phyloP scores from a whole-genome alignment of 2,797 vertebrate genomes.

The Xerus rutilus region DNA sequence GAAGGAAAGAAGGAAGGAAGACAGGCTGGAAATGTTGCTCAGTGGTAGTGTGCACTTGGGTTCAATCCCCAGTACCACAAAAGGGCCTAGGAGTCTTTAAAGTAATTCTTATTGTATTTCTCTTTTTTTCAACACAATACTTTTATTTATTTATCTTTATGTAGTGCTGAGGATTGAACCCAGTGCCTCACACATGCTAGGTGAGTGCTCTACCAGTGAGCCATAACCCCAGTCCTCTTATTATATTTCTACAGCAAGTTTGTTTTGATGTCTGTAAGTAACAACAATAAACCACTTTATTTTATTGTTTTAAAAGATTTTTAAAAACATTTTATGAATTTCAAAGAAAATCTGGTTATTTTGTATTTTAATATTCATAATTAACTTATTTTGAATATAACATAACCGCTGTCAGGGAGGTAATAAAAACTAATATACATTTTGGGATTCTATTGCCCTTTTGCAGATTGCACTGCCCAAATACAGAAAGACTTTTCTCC shows the following conservation, averaged over 20 bases:
- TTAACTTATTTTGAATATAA: slow-evolving; percentile 55
- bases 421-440: slow-evolving; percentile 17
- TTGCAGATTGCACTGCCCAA: slow-evolving; percentile 16
- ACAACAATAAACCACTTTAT: neutral
- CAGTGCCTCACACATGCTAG: no score
- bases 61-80: no score
- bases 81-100: neutral
- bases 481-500: neutral
- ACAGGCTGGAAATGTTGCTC: no score
- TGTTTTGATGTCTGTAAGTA: neutral
- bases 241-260: slow-evolving; percentile 6
- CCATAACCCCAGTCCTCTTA: neutral
- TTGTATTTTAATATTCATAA: slow-evolving; percentile 32
- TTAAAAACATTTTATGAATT: neutral
- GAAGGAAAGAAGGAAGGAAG: no score
- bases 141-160: no score
- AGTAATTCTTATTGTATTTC: slow-evolving; percentile 13
- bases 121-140: neutral
- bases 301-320: slow-evolving; percentile 48
- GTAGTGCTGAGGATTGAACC: no score
- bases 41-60: no score
- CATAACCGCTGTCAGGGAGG: neutral
- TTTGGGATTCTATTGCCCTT: neutral
- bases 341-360: slow-evolving; percentile 3
- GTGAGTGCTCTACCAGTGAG: no score